Percentiles rank a stretch among this genome's conserved stretches.
Conservation (phyloP, 2,888 invertebrate species). For the Melieria omissa region DNA sequence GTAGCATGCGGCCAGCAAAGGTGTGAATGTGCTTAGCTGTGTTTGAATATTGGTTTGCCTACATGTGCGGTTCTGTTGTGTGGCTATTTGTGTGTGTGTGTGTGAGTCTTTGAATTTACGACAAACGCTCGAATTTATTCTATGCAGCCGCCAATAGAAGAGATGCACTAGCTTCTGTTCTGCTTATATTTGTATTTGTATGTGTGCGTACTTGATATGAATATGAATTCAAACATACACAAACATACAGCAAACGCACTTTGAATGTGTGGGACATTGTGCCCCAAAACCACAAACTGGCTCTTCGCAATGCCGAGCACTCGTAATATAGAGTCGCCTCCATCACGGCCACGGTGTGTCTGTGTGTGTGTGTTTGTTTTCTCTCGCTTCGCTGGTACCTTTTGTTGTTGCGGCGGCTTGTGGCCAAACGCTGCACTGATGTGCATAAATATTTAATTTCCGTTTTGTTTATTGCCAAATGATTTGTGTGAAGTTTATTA, state of each 20-base stretch:
- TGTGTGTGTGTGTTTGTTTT: background rate
- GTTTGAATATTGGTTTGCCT: background rate
- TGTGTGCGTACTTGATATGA: background rate
- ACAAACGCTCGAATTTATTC: background rate
- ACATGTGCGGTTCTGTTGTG: no score
- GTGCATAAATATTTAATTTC: conserved; percentile 2
- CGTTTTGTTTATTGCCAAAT: background rate
- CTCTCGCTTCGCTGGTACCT: background rate
- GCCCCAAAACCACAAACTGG: background rate
- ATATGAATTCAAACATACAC: background rate
- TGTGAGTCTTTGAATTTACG: background rate
- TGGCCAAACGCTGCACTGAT: background rate
- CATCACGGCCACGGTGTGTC: background rate
- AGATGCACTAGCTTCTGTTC: background rate
- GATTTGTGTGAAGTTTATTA: background rate
- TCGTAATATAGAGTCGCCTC: background rate
- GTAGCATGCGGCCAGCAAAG: background rate
- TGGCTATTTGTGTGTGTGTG: background rate
- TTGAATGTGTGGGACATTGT: background rate
- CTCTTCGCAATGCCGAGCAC: no score
- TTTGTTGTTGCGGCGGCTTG: background rate
- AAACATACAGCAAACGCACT: background rate
- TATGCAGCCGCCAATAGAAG: background rate
- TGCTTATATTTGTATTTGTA: background rate
- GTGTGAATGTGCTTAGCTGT: background rate